These are phyloP conservation scores for Numenius arquata DNA, from an alignment of 2,113 vertebrate genomes.

Conservation along the genomic window DNA sequence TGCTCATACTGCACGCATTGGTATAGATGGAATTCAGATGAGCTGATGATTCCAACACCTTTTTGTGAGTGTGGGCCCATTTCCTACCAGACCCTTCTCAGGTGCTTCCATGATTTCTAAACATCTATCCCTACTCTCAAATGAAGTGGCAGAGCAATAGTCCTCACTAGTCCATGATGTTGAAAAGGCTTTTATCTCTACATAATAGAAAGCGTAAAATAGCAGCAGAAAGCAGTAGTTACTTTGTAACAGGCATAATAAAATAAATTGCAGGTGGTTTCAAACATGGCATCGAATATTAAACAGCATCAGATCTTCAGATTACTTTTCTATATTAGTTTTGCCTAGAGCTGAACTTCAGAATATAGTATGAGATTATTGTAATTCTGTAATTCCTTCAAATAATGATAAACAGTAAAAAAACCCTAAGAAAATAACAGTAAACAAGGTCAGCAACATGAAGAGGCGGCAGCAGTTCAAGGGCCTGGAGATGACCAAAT, in stretches of 20 bases:
- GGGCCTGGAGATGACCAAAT: neutral
- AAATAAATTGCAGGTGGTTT: neutral
- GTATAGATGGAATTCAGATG: too few relatives aligned
- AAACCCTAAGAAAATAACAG: neutral
- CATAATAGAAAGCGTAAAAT: neutral
- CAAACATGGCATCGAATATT: neutral
- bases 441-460: neutral
- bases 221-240: neutral
- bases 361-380: neutral
- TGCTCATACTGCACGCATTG: too few relatives aligned
- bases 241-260: neutral
- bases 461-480: neutral
- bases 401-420: too few relatives aligned
- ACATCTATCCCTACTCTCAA: too few relatives aligned
- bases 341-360: neutral
- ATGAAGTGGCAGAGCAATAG: too few relatives aligned
- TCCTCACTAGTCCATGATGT: too few relatives aligned
- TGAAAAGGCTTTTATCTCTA: neutral
- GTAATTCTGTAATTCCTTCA: too few relatives aligned
- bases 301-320: neutral
- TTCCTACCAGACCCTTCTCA: too few relatives aligned
- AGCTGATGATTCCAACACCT: too few relatives aligned
- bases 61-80: too few relatives aligned
- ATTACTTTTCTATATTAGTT: neutral
- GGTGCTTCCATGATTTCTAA: too few relatives aligned